Conservation (phyloP, 2,888 invertebrate species). For the Syrphus vitripennis region DNA sequence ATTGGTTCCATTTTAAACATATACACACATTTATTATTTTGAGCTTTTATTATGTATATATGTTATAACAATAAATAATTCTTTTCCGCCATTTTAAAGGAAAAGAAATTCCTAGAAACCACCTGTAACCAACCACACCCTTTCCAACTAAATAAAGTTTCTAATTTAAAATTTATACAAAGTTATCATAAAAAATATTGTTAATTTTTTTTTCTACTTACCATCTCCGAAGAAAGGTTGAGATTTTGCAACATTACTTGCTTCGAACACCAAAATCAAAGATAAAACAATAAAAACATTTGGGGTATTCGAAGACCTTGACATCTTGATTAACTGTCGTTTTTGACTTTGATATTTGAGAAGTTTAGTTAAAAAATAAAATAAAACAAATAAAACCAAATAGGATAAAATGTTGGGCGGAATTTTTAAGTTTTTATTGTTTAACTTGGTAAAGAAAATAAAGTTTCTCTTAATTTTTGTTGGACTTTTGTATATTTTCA, state of each 20-base stretch:
- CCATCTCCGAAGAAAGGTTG: background rate
- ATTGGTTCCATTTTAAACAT: too few species aligned
- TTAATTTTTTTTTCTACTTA: constrained; percentile 2
- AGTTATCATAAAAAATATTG: background rate
- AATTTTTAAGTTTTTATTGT: background rate
- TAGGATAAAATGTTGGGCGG: background rate
- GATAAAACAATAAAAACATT: constrained; percentile 2
- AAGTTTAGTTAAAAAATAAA: background rate
- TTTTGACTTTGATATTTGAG: background rate
- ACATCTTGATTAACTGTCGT: background rate
- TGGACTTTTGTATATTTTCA: too few species aligned
- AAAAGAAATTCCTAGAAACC: background rate
- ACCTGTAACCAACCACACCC: background rate
- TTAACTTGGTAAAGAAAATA: background rate
- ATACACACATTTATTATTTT: too few species aligned
- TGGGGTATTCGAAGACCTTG: background rate
- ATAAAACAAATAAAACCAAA: background rate
- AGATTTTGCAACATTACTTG: background rate
- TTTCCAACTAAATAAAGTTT: background rate
- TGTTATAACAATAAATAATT: too few species aligned
- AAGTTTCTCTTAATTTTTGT: too few species aligned
- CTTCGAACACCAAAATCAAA: background rate
- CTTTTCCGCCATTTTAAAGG: background rate
- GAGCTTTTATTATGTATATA: too few species aligned
- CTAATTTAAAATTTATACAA: too few species aligned